Evolutionary conservation across 2,113 vertebrate genomes (phyloP).

Genomic region (Enhydra lutris): DNA sequence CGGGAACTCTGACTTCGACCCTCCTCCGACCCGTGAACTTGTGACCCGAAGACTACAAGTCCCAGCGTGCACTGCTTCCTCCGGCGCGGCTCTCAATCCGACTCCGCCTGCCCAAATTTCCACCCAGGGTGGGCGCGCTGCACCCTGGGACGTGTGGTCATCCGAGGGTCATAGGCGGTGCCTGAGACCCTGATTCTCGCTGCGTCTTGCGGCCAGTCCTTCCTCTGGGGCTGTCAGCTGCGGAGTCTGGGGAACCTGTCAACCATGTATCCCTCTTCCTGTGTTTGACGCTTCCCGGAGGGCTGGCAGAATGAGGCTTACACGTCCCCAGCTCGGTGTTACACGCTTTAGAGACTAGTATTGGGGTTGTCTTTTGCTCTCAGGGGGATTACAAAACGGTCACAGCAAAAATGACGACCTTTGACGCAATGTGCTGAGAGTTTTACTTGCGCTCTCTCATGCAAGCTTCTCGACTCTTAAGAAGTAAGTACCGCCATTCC

Average conservation of each 20-base stretch:
- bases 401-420: not conserved
- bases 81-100: accelerated
- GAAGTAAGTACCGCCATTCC: not conserved
- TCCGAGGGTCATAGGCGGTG: not conserved
- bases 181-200: accelerated
- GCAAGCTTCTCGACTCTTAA: not conserved
- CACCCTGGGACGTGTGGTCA: slow-evolving; percentile 27
- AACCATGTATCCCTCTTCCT: not conserved
- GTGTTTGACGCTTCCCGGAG: not conserved
- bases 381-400: not conserved
- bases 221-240: accelerated
- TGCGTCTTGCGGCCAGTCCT: no score
- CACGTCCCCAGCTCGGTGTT: not conserved
- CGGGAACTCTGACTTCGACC: not conserved
- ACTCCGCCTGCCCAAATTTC: not conserved
- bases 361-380: not conserved
- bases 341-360: not conserved
- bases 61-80: slow-evolving; percentile 45
- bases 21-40: not conserved
- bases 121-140: not conserved
- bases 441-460: not conserved
- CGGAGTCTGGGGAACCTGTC: not conserved
- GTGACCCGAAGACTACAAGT: slow-evolving; percentile 34
- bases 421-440: not conserved
- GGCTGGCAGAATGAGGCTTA: not conserved